Base-by-base conservation (phyloP, 2,888 invertebrate species). In the Galerucella nymphaeae region DNA sequence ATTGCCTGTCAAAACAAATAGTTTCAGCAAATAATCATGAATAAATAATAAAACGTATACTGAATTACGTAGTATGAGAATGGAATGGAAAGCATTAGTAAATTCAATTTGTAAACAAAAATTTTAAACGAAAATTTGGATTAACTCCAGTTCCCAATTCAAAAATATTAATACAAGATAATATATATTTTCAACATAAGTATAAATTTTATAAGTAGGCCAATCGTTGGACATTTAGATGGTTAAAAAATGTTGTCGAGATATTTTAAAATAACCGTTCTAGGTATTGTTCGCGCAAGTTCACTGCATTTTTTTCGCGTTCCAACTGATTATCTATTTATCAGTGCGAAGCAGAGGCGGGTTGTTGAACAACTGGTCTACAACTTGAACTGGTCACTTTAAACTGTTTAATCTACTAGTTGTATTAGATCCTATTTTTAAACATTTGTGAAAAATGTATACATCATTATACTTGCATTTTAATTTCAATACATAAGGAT, bases 81-180 rank as follows among this genome's bases (percentile, higher is more conserved):
- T 50, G 67, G 20, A 59, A 65, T 55, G 66, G 20, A 50, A 64
- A 50, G 8, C 50, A 16, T 23, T n/a, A n/a, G 50, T 30, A 66
- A 61, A 57, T 57, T 18, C 41, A 66, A 57, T 66, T 66, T 57
- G 41, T 57, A 66, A 53, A 68, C 68, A 68, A 68, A 59, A 61
- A 42, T 68, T 58, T 59, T 62, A 62, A 63, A 48, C 53, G 62
- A 23, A 59, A 69, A 63, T 53, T 69, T 69, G 69, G 69, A 69
- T 53, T 69, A 69, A 16, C 62, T 69, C 69, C 69, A 69, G 69
- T 63, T 55, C 23, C 23, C 63, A 69, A 69, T 69, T 62, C 53
- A 55, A 63, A 69, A 63, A 69, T 63, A 69, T 63, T 62, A 68
- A 61, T 61, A 62, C 61, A 61, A 68, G 61, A 67, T 61, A 50